Percentiles rank a stretch among this genome's conserved stretches.
These are phyloP conservation scores for Branchellion lobata DNA, from an alignment of 2,888 invertebrate genomes.

Conservation along the genomic window DNA sequence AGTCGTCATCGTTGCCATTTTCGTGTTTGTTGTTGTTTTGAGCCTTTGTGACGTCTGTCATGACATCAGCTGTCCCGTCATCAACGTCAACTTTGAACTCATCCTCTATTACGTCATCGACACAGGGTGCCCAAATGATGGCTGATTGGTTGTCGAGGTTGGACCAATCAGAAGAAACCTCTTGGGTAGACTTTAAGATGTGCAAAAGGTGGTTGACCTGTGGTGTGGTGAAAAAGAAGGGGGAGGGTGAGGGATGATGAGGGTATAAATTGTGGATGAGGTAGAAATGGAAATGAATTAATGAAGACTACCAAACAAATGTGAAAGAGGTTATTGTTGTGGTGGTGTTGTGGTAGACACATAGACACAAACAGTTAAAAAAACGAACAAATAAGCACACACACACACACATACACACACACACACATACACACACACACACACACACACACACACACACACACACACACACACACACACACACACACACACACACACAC, in stretches of 20 bases:
- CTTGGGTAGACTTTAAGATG: constrained; percentile 32
- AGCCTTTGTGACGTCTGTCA: neutral
- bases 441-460: too few relatives aligned
- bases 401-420: too few relatives aligned
- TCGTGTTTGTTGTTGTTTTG: neutral
- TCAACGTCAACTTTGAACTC: neutral
- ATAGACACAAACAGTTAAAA: too few relatives aligned
- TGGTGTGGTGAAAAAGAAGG: too few relatives aligned
- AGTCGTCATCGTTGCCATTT: neutral
- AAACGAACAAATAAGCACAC: too few relatives aligned
- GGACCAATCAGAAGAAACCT: constrained; percentile 31
- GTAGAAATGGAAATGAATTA: neutral
- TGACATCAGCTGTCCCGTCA: neutral
- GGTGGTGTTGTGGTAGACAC: too few relatives aligned
- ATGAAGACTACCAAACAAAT: neutral
- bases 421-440: too few relatives aligned
- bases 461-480: too few relatives aligned
- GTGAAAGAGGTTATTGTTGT: neutral
- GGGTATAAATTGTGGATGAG: neutral
- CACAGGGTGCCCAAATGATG: constrained; percentile 36
- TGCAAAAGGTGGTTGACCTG: constrained; percentile 36
- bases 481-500: too few relatives aligned
- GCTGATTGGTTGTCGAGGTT: constrained; percentile 39
- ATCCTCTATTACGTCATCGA: constrained; percentile 39
- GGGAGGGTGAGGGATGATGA: too few relatives aligned